Evolutionary conservation across 2,797 vertebrate genomes (phyloP), one percentile per base, ranked within the genome.

Genomic region (Microcaecilia unicolor): DNA sequence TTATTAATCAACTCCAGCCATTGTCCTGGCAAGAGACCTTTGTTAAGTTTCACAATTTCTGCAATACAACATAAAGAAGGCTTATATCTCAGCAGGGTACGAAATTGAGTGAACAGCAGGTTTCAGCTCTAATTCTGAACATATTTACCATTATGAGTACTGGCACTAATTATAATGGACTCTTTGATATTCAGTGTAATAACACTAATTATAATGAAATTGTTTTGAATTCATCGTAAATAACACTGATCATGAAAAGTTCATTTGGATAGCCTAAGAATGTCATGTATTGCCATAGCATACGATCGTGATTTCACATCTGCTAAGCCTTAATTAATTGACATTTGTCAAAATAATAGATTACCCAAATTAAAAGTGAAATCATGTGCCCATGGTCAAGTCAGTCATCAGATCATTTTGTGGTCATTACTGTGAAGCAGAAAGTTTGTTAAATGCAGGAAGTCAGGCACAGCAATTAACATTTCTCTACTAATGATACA

Each of bases 181-280:
- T n/a, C n/a, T n/a, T n/a, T 74, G 18, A 34, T 55, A 53, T 61
- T 66, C 49, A 46, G 32, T 13, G 3, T 38, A 31, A 5, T 53
- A 31, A 27, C 25, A 22, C 15, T 47, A 50, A 63, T 58, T 52
- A 52, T 31, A 25, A 44, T 46, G 0, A 45, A 45, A 49, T 64
- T 29, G 26, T 60, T 50, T 61, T 50, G 2, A 48, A 47, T 47
- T 56, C 41, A 58, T 60, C 53, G 24, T 58, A 60, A 63, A 55
- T 13, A 38, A 15, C 4, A 14, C 10, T 21, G 18, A 58, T 54
- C 24, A 51, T 34, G 50, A 62, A 44, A 16, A 60, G 60, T 56
- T 60, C 5, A 42, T 50, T 46, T 48, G 38, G 63, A 2, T 3
- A 55, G 58, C 50, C 22, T 39, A 45, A 45, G 28, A 15, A 27